A percentile compares a stretch with the other conserved stretches of the same genome.
These are phyloP conservation scores for Pocillopora meandrina DNA, from an alignment of 92 coral and sea anemone genomes.

Conservation along the genomic window DNA sequence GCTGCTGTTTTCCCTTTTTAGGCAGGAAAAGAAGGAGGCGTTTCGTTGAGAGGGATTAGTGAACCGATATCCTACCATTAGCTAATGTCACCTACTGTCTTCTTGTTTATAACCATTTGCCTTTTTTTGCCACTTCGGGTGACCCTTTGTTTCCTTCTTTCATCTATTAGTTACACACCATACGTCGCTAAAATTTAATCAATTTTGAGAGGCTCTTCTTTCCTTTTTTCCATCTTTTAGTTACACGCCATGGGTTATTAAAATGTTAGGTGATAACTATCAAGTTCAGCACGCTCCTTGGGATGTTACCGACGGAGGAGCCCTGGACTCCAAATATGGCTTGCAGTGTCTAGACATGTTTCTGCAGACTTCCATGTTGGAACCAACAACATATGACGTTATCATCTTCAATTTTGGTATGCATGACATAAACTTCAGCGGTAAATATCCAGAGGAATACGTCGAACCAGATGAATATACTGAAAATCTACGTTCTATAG, in stretches of 20 bases:
- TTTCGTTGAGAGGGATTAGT: too few species aligned
- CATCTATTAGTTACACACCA: too few species aligned
- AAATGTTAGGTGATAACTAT: slow-evolving; percentile 52
- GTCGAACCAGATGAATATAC: slow-evolving; percentile 52
- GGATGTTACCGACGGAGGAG: slow-evolving; percentile 83
- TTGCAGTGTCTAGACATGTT: slow-evolving; percentile 62
- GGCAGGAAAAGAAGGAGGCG: too few species aligned
- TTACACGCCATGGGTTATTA: slow-evolving; percentile 49
- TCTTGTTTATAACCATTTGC: too few species aligned
- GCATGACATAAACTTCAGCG: slow-evolving; percentile 69
- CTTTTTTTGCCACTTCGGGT: too few species aligned
- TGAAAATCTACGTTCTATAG: slow-evolving; percentile 47
- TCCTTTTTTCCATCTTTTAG: slow-evolving; percentile 18
- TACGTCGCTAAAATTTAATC: too few species aligned
- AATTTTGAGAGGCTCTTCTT: too few species aligned
- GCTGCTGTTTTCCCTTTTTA: too few species aligned
- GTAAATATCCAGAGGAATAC: slow-evolving; percentile 61
- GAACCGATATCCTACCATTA: too few species aligned
- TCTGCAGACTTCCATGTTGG: slow-evolving; percentile 50
- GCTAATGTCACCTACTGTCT: too few species aligned
- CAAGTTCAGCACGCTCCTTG: slow-evolving; percentile 86
- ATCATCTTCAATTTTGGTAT: slow-evolving; percentile 85
- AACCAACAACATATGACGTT: slow-evolving; percentile 60
- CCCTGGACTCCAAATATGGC: slow-evolving; percentile 86
- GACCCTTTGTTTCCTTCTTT: too few species aligned